Percentiles rank a stretch among this genome's conserved stretches.
Conservation (phyloP, 1,140 invertebrate species). For the Agrypnia vestita region DNA sequence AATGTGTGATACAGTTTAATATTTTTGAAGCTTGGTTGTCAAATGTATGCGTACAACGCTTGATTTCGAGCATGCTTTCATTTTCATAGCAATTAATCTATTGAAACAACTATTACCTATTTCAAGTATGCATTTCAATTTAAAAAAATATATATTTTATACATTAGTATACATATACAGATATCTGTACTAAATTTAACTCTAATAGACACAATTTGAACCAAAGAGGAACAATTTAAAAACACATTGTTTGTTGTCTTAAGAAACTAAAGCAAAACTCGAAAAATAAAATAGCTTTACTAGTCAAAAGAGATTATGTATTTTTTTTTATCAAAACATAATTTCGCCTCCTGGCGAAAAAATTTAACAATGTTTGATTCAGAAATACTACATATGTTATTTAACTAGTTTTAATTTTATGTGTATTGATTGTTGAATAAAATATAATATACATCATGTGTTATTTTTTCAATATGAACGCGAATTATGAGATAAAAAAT, state of each 20-base stretch:
- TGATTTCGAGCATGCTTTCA: neutral
- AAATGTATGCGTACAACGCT: slow-evolving; percentile 3
- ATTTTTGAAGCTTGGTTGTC: neutral
- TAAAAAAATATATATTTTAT: neutral
- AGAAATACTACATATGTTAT: slow-evolving; percentile 18
- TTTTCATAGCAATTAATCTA: slow-evolving; percentile 15
- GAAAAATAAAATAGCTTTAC: neutral
- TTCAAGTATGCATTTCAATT: too few relatives aligned
- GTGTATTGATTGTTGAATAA: slow-evolving; percentile 60
- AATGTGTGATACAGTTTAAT: slow-evolving; percentile 27
- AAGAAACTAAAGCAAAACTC: too few relatives aligned
- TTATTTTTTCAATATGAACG: too few relatives aligned
- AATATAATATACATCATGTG: slow-evolving; percentile 29
- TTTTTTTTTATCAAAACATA: neutral
- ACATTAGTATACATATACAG: too few relatives aligned
- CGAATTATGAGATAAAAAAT: too few relatives aligned
- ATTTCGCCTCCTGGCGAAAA: neutral
- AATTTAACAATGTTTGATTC: slow-evolving; percentile 1
- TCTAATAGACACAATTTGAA: too few relatives aligned
- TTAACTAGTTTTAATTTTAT: slow-evolving; percentile 52
- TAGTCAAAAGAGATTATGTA: slow-evolving; percentile 14
- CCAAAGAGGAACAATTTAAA: too few relatives aligned
- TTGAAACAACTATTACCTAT: too few relatives aligned
- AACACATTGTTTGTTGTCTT: too few relatives aligned
- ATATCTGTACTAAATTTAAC: too few relatives aligned